Evolutionary conservation across 2,797 vertebrate genomes (phyloP), one percentile per base, ranked within the genome.

Genomic region (Zenarchopterus dispar): DNA sequence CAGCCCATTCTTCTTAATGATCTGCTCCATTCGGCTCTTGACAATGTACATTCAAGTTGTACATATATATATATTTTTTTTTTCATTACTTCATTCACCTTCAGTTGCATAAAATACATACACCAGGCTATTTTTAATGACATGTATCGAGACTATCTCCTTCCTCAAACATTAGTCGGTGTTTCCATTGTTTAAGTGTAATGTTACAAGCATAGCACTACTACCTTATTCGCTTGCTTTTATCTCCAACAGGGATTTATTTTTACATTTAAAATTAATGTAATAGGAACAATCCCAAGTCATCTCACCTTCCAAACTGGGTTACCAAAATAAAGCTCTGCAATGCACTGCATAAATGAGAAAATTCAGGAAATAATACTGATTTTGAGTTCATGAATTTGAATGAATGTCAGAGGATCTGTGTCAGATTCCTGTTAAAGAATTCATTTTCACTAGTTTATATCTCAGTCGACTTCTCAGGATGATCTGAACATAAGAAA

Each of bases 1-100:
- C 85, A 74, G 76, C 81, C 78, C 72, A 91, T 91, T 91, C 84
- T 74, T 90, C 85, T 88, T 91, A 87, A 92, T 92, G 88, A 92
- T 82, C 71, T 80, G 86, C 89, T 89, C 86, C 85, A 84, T 86
- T 90, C 89, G 82, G 61, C 84, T 82, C 69, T 47, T 69, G 75
- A 89, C 77, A 79, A 81, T 67, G 81, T 79, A 79, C 76, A 76
- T 75, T 81, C 71, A 58, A 75, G 71, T 67, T 44, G 51, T 66
- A 42, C 6, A 10, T 23, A 13, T 42, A 15, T 48, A 23, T 56
- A 44, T 21, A 22, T 60, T 46, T 23, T 53, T 23, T 47, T 70
- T 24, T 22, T 28, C 7, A 23, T 24, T 43, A 17, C 21, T 64
- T 49, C 15, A 39, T 13, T 39, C 15, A 15, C 15, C 33, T 36